Evolutionary conservation across 1,140 invertebrate genomes (phyloP).

Genomic region (Glomeris maerens): DNA sequence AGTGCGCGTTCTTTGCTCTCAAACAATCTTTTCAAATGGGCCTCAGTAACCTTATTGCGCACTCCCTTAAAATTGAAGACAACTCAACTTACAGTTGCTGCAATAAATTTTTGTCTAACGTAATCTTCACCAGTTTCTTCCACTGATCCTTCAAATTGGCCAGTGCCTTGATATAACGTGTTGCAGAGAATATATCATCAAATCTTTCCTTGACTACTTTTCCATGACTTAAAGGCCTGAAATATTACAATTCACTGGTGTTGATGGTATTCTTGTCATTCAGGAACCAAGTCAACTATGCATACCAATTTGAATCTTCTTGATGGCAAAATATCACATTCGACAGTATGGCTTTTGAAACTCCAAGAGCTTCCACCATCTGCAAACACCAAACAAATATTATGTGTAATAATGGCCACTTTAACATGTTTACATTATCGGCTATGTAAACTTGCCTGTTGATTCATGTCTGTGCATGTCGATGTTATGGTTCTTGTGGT

Average conservation of each 20-base stretch:
- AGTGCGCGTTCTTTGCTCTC: too few relatives aligned
- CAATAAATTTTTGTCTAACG: too few relatives aligned
- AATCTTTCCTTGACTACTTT: constrained; percentile 90
- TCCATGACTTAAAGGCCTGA: constrained; percentile 77
- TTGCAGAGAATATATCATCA: constrained; percentile 95
- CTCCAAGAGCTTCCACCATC: constrained; percentile 52
- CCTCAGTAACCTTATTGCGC: too few relatives aligned
- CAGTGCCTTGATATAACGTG: constrained; percentile 81
- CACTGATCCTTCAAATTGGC: constrained; percentile 59
- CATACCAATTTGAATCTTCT: constrained; percentile 82
- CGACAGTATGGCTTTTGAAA: constrained; percentile 86
- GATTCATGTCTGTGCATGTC: constrained; percentile 56
- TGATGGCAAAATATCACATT: constrained; percentile 98
- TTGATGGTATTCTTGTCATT: neutral
- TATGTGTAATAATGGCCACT: neutral
- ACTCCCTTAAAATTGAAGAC: too few relatives aligned
- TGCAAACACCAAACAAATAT: constrained; percentile 1
- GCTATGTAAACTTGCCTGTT: constrained; percentile 31
- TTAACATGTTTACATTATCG: neutral
- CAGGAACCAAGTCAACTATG: neutral
- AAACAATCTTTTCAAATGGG: too few relatives aligned
- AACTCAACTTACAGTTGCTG: too few relatives aligned
- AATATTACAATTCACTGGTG: constrained; percentile 10
- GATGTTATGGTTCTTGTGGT: constrained; percentile 36
- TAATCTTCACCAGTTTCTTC: constrained; percentile 39